A percentile compares a stretch with the other conserved stretches of the same genome.
These are phyloP conservation scores for Tenodera sinensis DNA, from an alignment of 2,888 invertebrate species.

Conservation along the genomic window DNA sequence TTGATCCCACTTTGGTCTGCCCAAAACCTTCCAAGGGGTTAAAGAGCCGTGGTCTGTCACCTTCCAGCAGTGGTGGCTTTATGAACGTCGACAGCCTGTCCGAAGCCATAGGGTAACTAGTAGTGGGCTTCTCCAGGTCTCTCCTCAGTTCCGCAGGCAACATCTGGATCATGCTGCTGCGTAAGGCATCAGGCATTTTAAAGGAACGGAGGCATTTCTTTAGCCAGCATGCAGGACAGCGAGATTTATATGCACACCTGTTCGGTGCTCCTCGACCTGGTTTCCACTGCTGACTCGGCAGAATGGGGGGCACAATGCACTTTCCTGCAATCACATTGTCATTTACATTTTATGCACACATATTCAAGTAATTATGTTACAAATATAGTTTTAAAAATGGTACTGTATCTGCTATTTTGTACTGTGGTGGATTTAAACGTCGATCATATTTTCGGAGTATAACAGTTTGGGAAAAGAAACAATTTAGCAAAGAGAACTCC, in stretches of 20 bases:
- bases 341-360: no score
- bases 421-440: no score
- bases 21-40: neutral
- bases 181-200: slow-evolving; percentile 68
- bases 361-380: no score
- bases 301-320: slow-evolving; percentile 68
- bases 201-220: slow-evolving; percentile 78
- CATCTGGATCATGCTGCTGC: slow-evolving; percentile 63
- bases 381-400: no score
- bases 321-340: slow-evolving; percentile 48
- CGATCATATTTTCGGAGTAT: no score
- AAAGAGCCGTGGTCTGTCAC: neutral
- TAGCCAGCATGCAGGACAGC: slow-evolving; percentile 85
- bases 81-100: neutral
- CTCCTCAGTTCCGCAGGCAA: slow-evolving; percentile 62
- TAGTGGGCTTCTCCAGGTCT: neutral
- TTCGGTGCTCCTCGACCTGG: slow-evolving; percentile 43
- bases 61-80: neutral
- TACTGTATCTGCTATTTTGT: no score
- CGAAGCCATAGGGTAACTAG: neutral
- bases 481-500: no score
- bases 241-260: slow-evolving; percentile 65
- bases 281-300: slow-evolving; percentile 68
- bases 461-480: no score
- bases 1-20: neutral